Percentiles rank a stretch among this genome's conserved stretches.
phyloP scores from a whole-genome alignment of 2,888 invertebrate species.

The Pristionchus arcanus region DNA sequence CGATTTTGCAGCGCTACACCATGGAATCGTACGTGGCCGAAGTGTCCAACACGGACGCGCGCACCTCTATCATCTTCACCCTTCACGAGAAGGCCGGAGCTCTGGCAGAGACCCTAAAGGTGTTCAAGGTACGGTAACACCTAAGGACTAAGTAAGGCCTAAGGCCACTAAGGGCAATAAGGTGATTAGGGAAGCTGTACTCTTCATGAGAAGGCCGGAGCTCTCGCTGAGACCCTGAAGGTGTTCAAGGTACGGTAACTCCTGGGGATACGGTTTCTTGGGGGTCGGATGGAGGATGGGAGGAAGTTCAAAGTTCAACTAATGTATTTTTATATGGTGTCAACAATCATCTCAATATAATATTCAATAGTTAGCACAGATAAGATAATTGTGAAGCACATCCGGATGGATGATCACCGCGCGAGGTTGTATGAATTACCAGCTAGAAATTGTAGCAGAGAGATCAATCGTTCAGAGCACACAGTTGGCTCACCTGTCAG shows the following conservation, averaged over 20 bases:
- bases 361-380: no score
- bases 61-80: conserved; percentile 88
- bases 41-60: conserved; percentile 71
- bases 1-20: conserved; percentile 72
- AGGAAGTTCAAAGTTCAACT: no score
- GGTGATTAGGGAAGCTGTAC: no score
- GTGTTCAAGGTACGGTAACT: conserved; percentile 87
- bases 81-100: conserved; percentile 91
- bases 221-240: conserved; percentile 90
- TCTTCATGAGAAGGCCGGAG: conserved; percentile 84
- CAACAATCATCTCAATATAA: no score
- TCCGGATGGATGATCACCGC: no score
- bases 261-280: no score
- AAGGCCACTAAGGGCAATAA: no score
- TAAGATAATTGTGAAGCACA: no score
- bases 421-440: no score
- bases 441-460: neutral
- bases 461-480: neutral
- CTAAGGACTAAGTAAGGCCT: no score
- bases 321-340: no score
- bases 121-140: conserved; percentile 86
- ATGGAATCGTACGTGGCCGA: conserved; percentile 79
- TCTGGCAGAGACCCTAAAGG: conserved; percentile 89
- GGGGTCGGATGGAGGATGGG: no score
- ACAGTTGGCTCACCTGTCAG: neutral